Evolutionary conservation across 2,888 invertebrate species (phyloP), one percentile per base, ranked within the genome.

Genomic region (Chydorus sphaericus): DNA sequence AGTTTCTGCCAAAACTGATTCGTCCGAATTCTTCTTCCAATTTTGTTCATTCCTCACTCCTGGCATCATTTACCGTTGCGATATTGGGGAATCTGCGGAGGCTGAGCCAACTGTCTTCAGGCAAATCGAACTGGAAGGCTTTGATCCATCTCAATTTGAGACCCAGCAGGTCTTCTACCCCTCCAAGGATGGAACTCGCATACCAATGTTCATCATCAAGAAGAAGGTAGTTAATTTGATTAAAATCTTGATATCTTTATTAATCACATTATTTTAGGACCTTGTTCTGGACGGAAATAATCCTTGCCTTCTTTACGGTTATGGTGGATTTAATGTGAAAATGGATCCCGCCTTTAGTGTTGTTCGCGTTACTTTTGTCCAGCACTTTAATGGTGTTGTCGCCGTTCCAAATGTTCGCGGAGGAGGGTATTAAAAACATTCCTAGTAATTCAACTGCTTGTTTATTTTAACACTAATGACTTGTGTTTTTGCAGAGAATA

Each of bases 271-370:
- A 53, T 29, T 56, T 29, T n/a, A 85, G 85, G 77, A 75, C 58
- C 64, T 84, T 14, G 69, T 74, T 6, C 71, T 71, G 60, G 80
- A 87, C 70, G 81, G 85, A 4, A 73, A 77, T n/a, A 79, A 79
- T 66, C 90, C 94, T 0, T 85, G 88, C 60, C 73, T 94, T 48
- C 72, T 98, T 33, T 96, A 96, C 70, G 97, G 94, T 16, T 97
- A 97, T 70, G 97, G 97, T 55, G 97, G 97, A 1, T 98, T 98
- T 71, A 94, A 92, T 73, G 81, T 91, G 62, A 86, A 88, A 20
- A 10, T 44, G 28, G 85, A 85, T 67, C 96, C 97, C 5, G 78
- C 79, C 52, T 98, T 97, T 73, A 86, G 87, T 63, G 81, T 92
- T 29, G 83, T 85, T 14, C 77, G 91, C 55, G 71, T 94, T 31